These are phyloP conservation scores for Smithornis capensis DNA, from an alignment of 2,113 vertebrate species.

Conservation along the genomic window DNA sequence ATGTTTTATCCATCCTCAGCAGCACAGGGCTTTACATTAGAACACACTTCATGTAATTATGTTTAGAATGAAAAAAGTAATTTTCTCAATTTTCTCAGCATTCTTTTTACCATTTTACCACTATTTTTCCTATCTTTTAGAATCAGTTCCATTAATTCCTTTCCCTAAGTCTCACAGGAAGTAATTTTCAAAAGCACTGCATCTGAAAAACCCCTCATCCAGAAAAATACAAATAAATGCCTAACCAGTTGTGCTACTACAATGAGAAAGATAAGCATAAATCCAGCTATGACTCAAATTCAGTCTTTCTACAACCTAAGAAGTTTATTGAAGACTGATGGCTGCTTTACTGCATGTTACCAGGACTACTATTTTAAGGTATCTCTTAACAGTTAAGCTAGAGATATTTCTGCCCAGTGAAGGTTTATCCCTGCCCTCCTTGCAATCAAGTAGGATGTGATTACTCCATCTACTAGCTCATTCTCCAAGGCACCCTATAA, in stretches of 20 bases:
- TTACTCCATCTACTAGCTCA: neutral
- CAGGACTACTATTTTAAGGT: neutral
- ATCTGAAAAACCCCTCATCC: neutral
- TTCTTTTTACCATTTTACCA: neutral
- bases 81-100: neutral
- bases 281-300: neutral
- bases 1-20: neutral
- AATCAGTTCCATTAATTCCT: neutral
- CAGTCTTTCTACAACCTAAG: neutral
- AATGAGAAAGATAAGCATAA: neutral
- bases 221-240: neutral
- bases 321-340: neutral
- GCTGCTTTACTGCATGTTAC: neutral
- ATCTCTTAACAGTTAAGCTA: neutral
- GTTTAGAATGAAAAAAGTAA: neutral
- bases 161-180: neutral
- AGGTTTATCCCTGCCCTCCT: neutral
- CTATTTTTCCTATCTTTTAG: neutral
- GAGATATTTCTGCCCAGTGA: neutral
- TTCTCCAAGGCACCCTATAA: neutral
- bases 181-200: neutral
- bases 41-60: neutral
- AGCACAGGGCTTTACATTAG: neutral
- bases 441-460: neutral
- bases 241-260: neutral